Evolutionary conservation across 2,888 invertebrate species (phyloP), one percentile per base, ranked within the genome.

Genomic region (Adelognathus sp.): DNA sequence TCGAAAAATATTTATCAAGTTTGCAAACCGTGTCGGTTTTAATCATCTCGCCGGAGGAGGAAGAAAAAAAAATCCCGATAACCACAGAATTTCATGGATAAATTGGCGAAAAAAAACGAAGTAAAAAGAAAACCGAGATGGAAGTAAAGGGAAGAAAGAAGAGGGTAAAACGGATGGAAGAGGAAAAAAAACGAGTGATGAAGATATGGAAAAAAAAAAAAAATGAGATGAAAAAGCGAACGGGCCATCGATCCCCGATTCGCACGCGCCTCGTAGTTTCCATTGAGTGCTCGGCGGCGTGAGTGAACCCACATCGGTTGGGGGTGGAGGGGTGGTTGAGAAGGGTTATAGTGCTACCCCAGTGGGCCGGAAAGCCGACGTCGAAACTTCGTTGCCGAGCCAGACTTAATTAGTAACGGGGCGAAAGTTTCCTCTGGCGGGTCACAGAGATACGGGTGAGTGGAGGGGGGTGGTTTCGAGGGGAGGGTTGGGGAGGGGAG

Each of bases 381-480:
- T 82, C 83, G 78, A 83, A 86, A 85, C 82, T 86, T 81, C 79
- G 72, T 56, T 73, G 61, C 71, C 36, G 64, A 61, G 74, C 77
- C 77, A 81, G 87, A 87, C 86, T 87, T 86, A 87, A 87, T 87
- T 87, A 87, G 83, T 84, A 77, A 82, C 77, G 81, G 75, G 82
- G 84, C 61, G 86, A 85, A 87, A 86, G 84, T 86, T 87, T 87
- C 81, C 80, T 72, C 81, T 36, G 41, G 41, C 36, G 41, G 24
- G 46, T 54, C 31, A 52, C 60, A 41, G 60, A 33, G 24, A 3
- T 16, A 18, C 3, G 60, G n/a, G 24, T 58, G 52, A 18, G 27
- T 18, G 18, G 44, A 14, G 50, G 46, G 39, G 27, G 76, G 70
- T 67, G 83, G 82, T 86, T 87, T 86, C 21, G 60, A 33, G 24